Conservation (phyloP, 2,797 vertebrate genomes). For the Pteropus rufus region DNA sequence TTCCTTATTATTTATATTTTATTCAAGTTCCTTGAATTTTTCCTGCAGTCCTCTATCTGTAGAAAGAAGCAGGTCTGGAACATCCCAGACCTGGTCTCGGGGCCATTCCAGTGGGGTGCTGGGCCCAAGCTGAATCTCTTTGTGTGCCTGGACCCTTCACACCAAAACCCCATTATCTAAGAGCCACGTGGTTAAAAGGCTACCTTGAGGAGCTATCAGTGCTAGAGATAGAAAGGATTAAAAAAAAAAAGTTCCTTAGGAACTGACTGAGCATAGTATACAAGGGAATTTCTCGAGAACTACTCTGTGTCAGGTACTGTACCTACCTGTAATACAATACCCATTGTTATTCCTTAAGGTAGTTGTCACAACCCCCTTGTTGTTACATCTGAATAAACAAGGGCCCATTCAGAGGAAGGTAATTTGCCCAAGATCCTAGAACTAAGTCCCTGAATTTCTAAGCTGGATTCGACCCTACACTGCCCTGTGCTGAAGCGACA, state of each 20-base stretch:
- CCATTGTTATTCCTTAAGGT: neutral
- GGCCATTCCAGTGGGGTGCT: neutral
- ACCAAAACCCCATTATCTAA: neutral
- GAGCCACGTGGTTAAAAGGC: neutral
- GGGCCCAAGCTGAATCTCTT: neutral
- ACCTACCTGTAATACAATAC: neutral
- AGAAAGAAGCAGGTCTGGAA: neutral
- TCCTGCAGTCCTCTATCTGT: neutral
- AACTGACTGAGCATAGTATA: neutral
- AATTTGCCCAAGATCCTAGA: neutral
- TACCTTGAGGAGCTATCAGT: neutral
- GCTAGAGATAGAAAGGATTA: slow-evolving; percentile 22
- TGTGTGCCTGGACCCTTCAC: neutral
- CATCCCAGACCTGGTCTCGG: neutral
- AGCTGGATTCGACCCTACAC: neutral
- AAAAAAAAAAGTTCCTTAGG: neutral
- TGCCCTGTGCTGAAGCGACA: neutral
- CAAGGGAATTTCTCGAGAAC: neutral
- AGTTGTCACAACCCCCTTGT: neutral
- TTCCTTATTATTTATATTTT: neutral
- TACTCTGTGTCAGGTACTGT: neutral
- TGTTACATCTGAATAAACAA: neutral
- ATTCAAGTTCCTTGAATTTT: neutral
- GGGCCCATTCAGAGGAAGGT: neutral
- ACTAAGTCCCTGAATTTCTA: neutral